These are phyloP conservation scores for Discoglossus pictus DNA, from an alignment of 2,797 vertebrate species.

Conservation along the genomic window DNA sequence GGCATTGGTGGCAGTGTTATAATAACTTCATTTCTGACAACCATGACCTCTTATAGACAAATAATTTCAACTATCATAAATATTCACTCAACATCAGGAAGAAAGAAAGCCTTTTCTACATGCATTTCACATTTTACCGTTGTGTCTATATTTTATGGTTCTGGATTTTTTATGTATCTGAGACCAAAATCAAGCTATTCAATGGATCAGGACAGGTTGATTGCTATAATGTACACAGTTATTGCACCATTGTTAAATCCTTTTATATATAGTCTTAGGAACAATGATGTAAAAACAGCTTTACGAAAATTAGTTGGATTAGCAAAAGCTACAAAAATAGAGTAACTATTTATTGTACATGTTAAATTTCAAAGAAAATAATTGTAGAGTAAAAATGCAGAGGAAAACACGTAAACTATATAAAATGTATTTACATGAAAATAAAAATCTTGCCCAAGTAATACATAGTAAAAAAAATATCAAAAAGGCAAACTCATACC, in stretches of 20 bases:
- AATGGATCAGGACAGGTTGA: conserved; percentile 8
- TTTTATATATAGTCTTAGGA: conserved; percentile 34
- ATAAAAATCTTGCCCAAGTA: too few species aligned
- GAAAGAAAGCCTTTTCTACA: conserved; percentile 33
- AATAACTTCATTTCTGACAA: neutral
- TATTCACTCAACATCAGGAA: conserved; percentile 9
- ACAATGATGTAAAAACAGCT: conserved; percentile 29
- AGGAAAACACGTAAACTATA: too few species aligned
- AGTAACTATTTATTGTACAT: too few species aligned
- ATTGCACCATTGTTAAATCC: conserved; percentile 29
- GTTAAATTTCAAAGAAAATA: too few species aligned
- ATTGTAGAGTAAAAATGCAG: too few species aligned
- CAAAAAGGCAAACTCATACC: too few species aligned
- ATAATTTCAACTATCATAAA: conserved; percentile 23
- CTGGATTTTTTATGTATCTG: conserved; percentile 36
- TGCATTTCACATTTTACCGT: conserved; percentile 26
- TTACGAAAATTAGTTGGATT: conserved; percentile 11
- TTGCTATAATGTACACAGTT: conserved; percentile 13
- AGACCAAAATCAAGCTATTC: conserved; percentile 16
- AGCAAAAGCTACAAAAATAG: too few species aligned
- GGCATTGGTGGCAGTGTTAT: conserved; percentile 11
- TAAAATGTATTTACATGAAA: too few species aligned
- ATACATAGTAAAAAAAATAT: too few species aligned
- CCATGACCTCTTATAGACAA: conserved; percentile 4
- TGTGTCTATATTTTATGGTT: conserved; percentile 29